Evolutionary conservation across 2,888 invertebrate species (phyloP).

Genomic region (Oscheius sp.): DNA sequence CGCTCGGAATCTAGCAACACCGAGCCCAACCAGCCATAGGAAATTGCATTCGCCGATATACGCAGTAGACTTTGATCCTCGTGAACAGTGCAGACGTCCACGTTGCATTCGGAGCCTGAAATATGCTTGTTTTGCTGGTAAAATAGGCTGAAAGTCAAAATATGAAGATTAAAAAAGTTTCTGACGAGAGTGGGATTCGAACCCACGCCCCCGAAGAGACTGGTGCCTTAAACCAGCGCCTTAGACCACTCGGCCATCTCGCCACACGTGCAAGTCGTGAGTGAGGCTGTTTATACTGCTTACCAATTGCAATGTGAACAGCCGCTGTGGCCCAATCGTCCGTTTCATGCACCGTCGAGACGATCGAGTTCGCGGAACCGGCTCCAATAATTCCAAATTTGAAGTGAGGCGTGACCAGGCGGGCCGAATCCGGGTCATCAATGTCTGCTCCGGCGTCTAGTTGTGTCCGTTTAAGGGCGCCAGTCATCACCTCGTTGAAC

Average conservation of each 20-base stretch:
- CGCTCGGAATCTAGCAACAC: constrained; percentile 80
- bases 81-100: constrained; percentile 84
- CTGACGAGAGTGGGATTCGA: constrained; percentile 67
- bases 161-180: neutral
- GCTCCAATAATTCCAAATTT: constrained; percentile 82
- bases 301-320: constrained; percentile 84
- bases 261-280: neutral
- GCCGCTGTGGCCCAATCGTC: constrained; percentile 85
- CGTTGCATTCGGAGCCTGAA: constrained; percentile 80
- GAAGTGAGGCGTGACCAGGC: constrained; percentile 75
- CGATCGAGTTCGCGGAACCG: constrained; percentile 83
- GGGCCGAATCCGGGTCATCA: constrained; percentile 60
- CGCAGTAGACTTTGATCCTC: constrained; percentile 78
- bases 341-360: constrained; percentile 84
- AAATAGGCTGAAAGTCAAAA: neutral
- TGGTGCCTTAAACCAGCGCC: constrained; percentile 91
- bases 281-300: neutral
- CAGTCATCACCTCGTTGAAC: constrained; percentile 83
- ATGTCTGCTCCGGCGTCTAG: constrained; percentile 57
- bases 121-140: neutral
- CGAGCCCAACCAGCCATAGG: constrained; percentile 85
- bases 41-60: constrained; percentile 83
- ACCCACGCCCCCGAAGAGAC: constrained; percentile 78
- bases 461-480: constrained; percentile 36
- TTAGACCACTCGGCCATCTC: constrained; percentile 84